A percentile compares a stretch with the other conserved stretches of the same genome.
These are phyloP conservation scores for Anagrus nilaparvatae DNA, from an alignment of 1,140 invertebrate genomes.

Conservation along the genomic window DNA sequence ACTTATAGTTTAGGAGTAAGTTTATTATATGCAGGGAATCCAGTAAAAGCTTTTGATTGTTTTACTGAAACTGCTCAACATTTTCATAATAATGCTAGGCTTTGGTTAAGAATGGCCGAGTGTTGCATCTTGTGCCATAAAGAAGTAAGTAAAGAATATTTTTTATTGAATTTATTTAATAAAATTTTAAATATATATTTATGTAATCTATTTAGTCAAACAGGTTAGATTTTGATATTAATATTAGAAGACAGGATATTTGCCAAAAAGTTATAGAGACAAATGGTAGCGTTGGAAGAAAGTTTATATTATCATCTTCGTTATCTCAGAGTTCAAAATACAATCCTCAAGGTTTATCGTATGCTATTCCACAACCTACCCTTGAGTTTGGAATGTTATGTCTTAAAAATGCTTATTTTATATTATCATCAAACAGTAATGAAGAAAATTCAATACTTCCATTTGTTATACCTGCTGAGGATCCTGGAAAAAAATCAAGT, in stretches of 20 bases:
- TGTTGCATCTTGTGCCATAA: constrained; percentile 73
- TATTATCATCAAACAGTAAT: constrained; percentile 38
- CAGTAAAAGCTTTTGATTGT: constrained; percentile 81
- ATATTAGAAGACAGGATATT: constrained; percentile 50
- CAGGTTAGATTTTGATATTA: constrained; percentile 54
- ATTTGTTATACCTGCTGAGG: constrained; percentile 5
- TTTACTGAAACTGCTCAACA: constrained; percentile 78
- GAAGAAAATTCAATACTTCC: constrained; percentile 25
- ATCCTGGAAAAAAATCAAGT: constrained; percentile 12
- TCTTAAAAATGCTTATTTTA: constrained; percentile 69
- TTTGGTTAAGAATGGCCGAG: constrained; percentile 90
- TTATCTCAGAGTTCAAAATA: constrained; percentile 49
- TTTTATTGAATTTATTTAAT: constrained; percentile 3
- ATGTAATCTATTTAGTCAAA: constrained; percentile 45
- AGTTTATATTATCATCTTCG: constrained; percentile 51
- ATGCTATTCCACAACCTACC: constrained; percentile 75
- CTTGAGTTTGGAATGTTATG: constrained; percentile 84
- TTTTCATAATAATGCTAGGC: constrained; percentile 75
- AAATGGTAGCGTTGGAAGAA: constrained; percentile 46
- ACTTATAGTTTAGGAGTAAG: constrained; percentile 88
- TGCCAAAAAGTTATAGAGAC: constrained; percentile 47
- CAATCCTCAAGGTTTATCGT: constrained; percentile 54
- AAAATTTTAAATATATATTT: constrained; percentile 7
- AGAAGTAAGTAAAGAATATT: constrained; percentile 40
- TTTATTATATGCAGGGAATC: constrained; percentile 68